Conservation (phyloP, 2,888 invertebrate species). For the Eilema depressum region DNA sequence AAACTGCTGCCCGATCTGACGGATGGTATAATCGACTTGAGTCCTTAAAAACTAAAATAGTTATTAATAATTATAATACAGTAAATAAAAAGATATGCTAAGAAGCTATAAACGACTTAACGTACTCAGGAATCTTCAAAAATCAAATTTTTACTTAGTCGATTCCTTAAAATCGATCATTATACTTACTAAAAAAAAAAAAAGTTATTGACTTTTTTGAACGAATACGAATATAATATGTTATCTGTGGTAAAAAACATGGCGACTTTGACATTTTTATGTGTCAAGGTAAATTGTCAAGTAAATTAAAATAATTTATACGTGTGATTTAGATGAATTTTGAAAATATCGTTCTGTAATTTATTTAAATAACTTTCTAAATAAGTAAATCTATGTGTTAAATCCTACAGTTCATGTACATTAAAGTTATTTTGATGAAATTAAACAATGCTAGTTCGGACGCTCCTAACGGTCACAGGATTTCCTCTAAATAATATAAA, state of each 20-base stretch:
- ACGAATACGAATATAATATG: background rate
- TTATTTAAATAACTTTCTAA: slow-evolving; percentile 32
- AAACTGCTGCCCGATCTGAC: too few relatives aligned
- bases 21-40: too few relatives aligned
- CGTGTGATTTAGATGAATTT: slow-evolving; percentile 29
- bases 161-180: too few relatives aligned
- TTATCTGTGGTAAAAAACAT: slow-evolving; percentile 44
- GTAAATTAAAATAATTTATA: slow-evolving; percentile 36
- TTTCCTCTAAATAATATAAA: slow-evolving; percentile 50
- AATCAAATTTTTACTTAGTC: too few relatives aligned
- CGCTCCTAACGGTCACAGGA: slow-evolving; percentile 69
- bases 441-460: slow-evolving; percentile 73
- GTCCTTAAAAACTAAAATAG: too few relatives aligned
- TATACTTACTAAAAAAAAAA: too few relatives aligned
- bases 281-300: slow-evolving; percentile 73
- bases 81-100: too few relatives aligned
- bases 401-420: slow-evolving; percentile 14
- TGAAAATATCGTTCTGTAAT: slow-evolving; percentile 19
- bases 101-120: too few relatives aligned
- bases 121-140: too few relatives aligned
- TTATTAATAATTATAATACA: too few relatives aligned
- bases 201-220: background rate
- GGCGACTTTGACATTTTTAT: slow-evolving; percentile 64
- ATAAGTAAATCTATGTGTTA: slow-evolving; percentile 18
- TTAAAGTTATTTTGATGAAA: slow-evolving; percentile 4